A percentile compares a stretch with the other conserved stretches of the same genome.
These are phyloP conservation scores for Drosophila mojavensis DNA, from an alignment of 1,140 invertebrate genomes.

Conservation along the genomic window DNA sequence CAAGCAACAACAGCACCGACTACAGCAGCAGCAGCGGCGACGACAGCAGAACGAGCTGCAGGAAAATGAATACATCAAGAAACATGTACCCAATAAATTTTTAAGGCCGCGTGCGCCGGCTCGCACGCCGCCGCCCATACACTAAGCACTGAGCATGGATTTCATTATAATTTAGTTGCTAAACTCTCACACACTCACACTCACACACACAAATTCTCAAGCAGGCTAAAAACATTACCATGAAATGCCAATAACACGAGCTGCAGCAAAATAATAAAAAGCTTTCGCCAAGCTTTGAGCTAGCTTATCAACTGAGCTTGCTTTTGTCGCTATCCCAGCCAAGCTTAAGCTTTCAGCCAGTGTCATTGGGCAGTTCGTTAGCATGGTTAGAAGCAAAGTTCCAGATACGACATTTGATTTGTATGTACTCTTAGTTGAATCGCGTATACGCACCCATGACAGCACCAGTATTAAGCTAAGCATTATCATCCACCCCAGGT, in stretches of 20 bases:
- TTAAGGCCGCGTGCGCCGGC: conserved; percentile 71
- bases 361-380: conserved; percentile 16
- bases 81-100: conserved; percentile 77
- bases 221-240: conserved; percentile 47
- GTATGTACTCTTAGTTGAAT: conserved; percentile 29
- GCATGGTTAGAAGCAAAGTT: conserved; percentile 30
- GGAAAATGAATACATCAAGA: conserved; percentile 72
- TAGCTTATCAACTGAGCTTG: background rate
- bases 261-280: background rate
- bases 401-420: conserved; percentile 28
- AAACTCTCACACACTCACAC: conserved; percentile 31
- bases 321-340: background rate
- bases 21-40: conserved; percentile 28
- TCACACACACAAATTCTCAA: conserved; percentile 20
- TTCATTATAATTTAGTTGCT: conserved; percentile 58
- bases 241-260: conserved; percentile 32
- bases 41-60: conserved; percentile 46
- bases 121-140: conserved; percentile 81
- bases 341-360: conserved; percentile 1
- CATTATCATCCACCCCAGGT: conserved; percentile 24
- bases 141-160: conserved; percentile 48
- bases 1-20: conserved; percentile 37
- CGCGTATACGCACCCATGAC: conserved; percentile 44
- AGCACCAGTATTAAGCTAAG: conserved; percentile 57
- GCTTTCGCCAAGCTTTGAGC: background rate